A percentile compares a stretch with the other conserved stretches of the same genome.
These are phyloP conservation scores for Ursus arctos DNA, from an alignment of 2,113 vertebrate species.

Conservation along the genomic window DNA sequence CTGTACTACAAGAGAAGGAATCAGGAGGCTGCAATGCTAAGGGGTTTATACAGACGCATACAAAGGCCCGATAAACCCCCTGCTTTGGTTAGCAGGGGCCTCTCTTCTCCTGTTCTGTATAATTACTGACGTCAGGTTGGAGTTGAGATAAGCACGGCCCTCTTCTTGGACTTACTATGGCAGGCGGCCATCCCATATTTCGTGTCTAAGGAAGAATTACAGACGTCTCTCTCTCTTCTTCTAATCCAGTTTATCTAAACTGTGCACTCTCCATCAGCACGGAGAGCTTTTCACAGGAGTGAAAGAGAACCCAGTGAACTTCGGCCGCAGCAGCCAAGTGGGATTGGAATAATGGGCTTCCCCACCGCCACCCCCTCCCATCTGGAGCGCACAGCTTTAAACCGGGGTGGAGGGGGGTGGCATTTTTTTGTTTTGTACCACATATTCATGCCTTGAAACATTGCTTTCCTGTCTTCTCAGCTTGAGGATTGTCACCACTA, in stretches of 20 bases:
- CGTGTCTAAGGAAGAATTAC: slow-evolving; percentile 35
- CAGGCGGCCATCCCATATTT: slow-evolving; percentile 2
- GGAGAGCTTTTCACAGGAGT: slow-evolving; percentile 50
- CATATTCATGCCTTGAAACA: slow-evolving; percentile 24
- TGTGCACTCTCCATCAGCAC: not conserved
- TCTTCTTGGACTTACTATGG: slow-evolving; percentile 56
- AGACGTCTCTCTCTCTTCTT: slow-evolving; percentile 27
- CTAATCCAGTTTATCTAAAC: slow-evolving; percentile 60
- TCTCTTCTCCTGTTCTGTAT: slow-evolving; percentile 56
- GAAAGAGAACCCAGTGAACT: slow-evolving; percentile 38
- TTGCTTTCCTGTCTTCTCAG: slow-evolving; percentile 16
- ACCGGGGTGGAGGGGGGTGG: not conserved
- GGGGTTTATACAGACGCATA: slow-evolving; percentile 50
- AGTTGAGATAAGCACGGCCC: slow-evolving; percentile 17
- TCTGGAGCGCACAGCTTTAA: not conserved
- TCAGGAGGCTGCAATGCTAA: slow-evolving; percentile 54
- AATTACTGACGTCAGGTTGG: slow-evolving; percentile 66
- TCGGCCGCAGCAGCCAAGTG: not conserved
- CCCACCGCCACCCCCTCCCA: not conserved
- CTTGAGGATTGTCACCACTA: slow-evolving; percentile 25
- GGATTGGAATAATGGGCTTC: not conserved
- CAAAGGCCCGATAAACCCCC: slow-evolving; percentile 64
- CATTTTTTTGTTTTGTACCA: slow-evolving; percentile 38
- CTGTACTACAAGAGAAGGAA: slow-evolving; percentile 34
- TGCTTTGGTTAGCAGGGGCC: slow-evolving; percentile 58